Evolutionary conservation across 2,888 invertebrate species (phyloP), one percentile per base, ranked within the genome.

Genomic region (Gisinianus flammeolus): DNA sequence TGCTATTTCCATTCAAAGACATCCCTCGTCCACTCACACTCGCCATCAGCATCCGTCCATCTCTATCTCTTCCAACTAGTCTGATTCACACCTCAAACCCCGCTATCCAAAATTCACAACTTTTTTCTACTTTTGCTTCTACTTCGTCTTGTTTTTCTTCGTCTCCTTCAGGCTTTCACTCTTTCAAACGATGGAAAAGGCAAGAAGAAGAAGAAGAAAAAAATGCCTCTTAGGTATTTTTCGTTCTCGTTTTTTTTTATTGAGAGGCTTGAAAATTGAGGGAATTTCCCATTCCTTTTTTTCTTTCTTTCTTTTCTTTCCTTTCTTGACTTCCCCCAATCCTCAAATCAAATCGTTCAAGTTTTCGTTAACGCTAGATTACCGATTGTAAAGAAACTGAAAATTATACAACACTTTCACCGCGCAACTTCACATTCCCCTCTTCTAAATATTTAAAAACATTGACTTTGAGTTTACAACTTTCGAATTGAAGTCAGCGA

Each of bases 1-100:
- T 74, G 74, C 67, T 67, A 66, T 74, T 74, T 74, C 74, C n/a
- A 74, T 74, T 74, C 74, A 64, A 19, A 66, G 28, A 35, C 33
- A 44, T 26, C 52, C 44, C 66, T 31, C 35, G 35, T 44, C 2
- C 68, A 62, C 58, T 62, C 73, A 72, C 74, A 74, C 73, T 74
- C 73, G 64, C 26, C 73, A 64, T 31, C 31, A 31, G 24, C 54
- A 19, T 22, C 54, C 64, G 64, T 66, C 44, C 74, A 44, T 66
- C 71, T 44, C 58, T 24, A 31, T 5, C n/a, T 66, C 71, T 44
- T 22, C 2, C 58, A 16, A 31, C 58, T 8, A 30, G 62, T 62
- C 64, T 66, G 67, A 74, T 74, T 74, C 74, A 66, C 74, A 74
- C 74, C 74, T 74, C 67, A 67, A 74, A 52, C 26, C 24, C 19